Conservation (phyloP, 2,797 vertebrate genomes). For the Lates japonicus region DNA sequence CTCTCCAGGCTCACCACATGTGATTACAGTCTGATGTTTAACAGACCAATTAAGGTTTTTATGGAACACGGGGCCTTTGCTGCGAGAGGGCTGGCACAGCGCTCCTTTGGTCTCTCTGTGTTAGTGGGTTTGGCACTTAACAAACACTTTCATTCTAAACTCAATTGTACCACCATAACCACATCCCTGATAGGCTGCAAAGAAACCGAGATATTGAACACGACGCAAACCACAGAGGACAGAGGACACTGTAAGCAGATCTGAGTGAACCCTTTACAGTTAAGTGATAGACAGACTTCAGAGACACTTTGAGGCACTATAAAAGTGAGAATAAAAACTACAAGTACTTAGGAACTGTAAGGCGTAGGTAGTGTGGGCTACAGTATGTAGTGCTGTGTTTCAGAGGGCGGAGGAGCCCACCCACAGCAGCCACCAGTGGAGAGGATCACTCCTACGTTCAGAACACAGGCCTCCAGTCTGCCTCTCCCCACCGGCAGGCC, state of each 20-base stretch:
- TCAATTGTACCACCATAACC: slow-evolving; percentile 24
- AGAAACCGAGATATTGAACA: slow-evolving; percentile 18
- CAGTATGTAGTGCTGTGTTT: slow-evolving; percentile 39
- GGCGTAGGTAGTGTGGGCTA: slow-evolving; percentile 16
- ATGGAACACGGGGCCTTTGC: slow-evolving; percentile 64
- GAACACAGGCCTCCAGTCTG: slow-evolving; percentile 70
- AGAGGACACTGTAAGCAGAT: slow-evolving; percentile 32
- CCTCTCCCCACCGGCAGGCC: slow-evolving; percentile 60
- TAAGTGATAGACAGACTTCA: slow-evolving; percentile 44
- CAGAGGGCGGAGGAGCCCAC: slow-evolving; percentile 40
- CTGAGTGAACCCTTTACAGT: slow-evolving; percentile 28
- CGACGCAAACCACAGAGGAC: slow-evolving; percentile 21
- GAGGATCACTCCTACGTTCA: slow-evolving; percentile 61
- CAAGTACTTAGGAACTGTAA: slow-evolving; percentile 40
- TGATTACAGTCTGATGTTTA: slow-evolving; percentile 80
- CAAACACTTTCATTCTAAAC: slow-evolving; percentile 49
- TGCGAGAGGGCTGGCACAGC: slow-evolving; percentile 57
- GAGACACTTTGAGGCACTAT: slow-evolving; percentile 36
- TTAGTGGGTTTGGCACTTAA: slow-evolving; percentile 56
- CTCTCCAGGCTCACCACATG: slow-evolving; percentile 74
- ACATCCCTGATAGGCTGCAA: slow-evolving; percentile 25
- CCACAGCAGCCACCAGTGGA: slow-evolving; percentile 57
- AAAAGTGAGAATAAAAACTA: slow-evolving; percentile 51
- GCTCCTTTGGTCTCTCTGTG: slow-evolving; percentile 38
- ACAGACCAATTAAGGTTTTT: slow-evolving; percentile 82